Evolutionary conservation across 2,113 vertebrate species (phyloP), one percentile per base, ranked within the genome.

Genomic region (Trogon melanurus): DNA sequence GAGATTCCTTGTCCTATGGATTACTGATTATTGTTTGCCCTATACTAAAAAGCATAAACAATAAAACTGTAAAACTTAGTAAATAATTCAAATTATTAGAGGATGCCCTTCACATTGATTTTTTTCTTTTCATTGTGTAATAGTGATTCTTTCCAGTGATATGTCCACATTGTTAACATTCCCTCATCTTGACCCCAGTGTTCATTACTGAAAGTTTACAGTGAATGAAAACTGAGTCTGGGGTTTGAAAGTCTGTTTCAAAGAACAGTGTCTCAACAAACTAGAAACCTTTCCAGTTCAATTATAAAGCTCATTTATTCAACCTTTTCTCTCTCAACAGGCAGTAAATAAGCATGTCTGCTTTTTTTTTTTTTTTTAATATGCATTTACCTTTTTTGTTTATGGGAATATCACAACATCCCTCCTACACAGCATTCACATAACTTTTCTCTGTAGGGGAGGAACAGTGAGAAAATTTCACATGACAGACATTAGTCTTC

Each of bases 241-340:
- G 17, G 25, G 62, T 81, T 88, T 94, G 54, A 79, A 85, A 97
- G 82, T 65, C 53, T 70, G 8, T 71, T 86, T 71, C 66, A 91
- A 71, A 73, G 70, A 64, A 56, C 22, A 85, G 10, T 29, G 23
- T 73, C 29, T 83, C 50, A 93, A 58, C 26, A 91, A 96, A 83
- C 3, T 75, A 74, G 17, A 89, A 93, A 22, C 30, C 30, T 91
- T 94, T 89, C 47, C 25, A 74, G 22, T 85, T 80, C 41, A 73
- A 80, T 91, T 91, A 62, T 58, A 73, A 89, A 93, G 41, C 47
- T 88, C 38, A 73, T 91, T 93, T 88, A 41, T 90, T 67, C 60
- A 69, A 62, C 11, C 4, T 88, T 70, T 85, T 89, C 11, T 88
- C 89, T 76, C n/a, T 26, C 51, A 78, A 73, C 22, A 87, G 48